Evolutionary conservation across 2,888 invertebrate genomes (phyloP).

Genomic region (Meandrusa payeni): DNA sequence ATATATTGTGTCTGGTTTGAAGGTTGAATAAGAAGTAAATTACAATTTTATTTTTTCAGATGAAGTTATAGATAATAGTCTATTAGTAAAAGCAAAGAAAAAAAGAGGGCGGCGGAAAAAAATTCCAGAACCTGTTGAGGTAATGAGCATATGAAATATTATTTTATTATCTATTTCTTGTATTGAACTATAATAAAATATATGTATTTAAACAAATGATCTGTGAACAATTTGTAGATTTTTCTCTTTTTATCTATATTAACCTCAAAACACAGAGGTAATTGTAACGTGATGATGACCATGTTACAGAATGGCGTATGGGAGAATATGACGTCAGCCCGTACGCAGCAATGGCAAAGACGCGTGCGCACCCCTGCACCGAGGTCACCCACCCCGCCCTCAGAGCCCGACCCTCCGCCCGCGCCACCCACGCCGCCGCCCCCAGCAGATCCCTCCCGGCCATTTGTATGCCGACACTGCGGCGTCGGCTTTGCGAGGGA

Average conservation of each 20-base stretch:
- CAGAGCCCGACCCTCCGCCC: conserved; percentile 31
- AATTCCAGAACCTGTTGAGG: conserved; percentile 59
- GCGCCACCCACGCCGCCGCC: conserved; percentile 48
- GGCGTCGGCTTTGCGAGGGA: conserved; percentile 89
- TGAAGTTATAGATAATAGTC: conserved; percentile 55
- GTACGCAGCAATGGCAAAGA: conserved; percentile 76
- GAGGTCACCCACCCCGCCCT: conserved; percentile 32
- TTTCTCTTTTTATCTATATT: too few relatives aligned
- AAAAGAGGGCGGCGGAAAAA: conserved; percentile 74
- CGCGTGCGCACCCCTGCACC: conserved; percentile 48
- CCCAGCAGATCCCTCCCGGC: conserved; percentile 84
- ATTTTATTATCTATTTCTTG: too few relatives aligned
- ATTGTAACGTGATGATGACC: too few relatives aligned
- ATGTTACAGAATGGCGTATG: conserved; percentile 54
- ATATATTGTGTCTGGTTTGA: too few relatives aligned
- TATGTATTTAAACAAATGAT: too few relatives aligned
- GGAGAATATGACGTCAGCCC: conserved; percentile 77
- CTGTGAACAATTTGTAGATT: too few relatives aligned
- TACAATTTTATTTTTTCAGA: conserved; percentile 46
- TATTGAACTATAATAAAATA: too few relatives aligned
- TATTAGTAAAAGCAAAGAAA: conserved; percentile 67
- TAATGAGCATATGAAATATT: too few relatives aligned
- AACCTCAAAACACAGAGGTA: too few relatives aligned
- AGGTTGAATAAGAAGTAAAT: background rate
- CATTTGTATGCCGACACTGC: conserved; percentile 87